Evolutionary conservation across 2,797 vertebrate species (phyloP).

Genomic region (Tachyglossus aculeatus): DNA sequence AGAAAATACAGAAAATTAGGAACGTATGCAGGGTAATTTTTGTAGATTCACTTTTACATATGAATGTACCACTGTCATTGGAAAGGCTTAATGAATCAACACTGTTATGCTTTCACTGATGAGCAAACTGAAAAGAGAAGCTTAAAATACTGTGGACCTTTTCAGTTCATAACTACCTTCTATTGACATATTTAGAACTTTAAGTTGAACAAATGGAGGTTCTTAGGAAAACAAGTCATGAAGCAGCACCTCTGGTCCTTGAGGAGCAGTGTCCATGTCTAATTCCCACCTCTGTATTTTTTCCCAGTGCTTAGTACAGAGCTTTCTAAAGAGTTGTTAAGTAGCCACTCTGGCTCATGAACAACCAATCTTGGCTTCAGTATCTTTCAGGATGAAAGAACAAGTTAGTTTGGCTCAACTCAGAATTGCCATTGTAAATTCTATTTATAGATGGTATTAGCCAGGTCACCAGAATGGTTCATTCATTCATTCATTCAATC

Average conservation of each 20-base stretch:
- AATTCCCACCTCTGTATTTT: too few species aligned
- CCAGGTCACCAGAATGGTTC: too few species aligned
- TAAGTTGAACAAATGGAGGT: slow-evolving; percentile 49
- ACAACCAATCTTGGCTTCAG: slow-evolving; percentile 54
- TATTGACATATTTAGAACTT: slow-evolving; percentile 48
- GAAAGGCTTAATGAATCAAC: slow-evolving; percentile 63
- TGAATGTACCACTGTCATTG: slow-evolving; percentile 33
- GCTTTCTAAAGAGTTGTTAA: slow-evolving; percentile 1
- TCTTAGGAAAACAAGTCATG: slow-evolving; percentile 52
- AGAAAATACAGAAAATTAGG: slow-evolving; percentile 25
- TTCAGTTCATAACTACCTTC: slow-evolving; percentile 38
- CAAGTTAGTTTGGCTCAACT: slow-evolving; percentile 42
- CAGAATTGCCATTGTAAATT: slow-evolving; percentile 49
- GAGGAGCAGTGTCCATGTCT: too few species aligned
- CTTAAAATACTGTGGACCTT: slow-evolving; percentile 45
- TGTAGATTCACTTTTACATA: slow-evolving; percentile 25
- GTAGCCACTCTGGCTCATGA: slow-evolving; percentile 47
- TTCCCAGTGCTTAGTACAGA: too few species aligned
- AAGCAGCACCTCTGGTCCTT: slow-evolving; percentile 28
- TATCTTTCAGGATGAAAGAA: slow-evolving; percentile 46
- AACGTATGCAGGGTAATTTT: slow-evolving; percentile 5
- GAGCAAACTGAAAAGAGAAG: slow-evolving; percentile 50
- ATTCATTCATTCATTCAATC: too few species aligned
- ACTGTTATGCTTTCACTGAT: slow-evolving; percentile 49
- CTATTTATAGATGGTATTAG: slow-evolving; percentile 30